Evolutionary conservation across 2,113 vertebrate species (phyloP), one percentile per base, ranked within the genome.

Genomic region (Mus spicilegus): DNA sequence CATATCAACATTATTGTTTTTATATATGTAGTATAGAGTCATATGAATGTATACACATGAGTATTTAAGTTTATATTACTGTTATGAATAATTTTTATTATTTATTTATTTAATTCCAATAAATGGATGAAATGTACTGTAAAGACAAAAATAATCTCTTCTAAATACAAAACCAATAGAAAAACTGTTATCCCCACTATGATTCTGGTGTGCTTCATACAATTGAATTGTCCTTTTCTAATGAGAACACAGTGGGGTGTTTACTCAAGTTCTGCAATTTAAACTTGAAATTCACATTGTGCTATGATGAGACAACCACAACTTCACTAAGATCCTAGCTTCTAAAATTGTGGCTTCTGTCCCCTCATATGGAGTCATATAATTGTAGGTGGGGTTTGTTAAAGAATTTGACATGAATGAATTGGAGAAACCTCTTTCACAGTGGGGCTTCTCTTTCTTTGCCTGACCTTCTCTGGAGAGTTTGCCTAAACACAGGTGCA

Each of bases 121-220:
- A 46, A 30, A 61, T n/a, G 4, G 22, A 51, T 30, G 2, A 19
- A 33, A 5, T 65, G 1, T 0, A 26, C 2, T 26, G 3, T 51
- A 36, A 36, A 28, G 12, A 49, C 42, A 61, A 80, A 67, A n/a
- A 33, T 28, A 9, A 70, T 49, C 3, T 19, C 17, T 3, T 58
- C 28, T 58, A 69, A 49, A 80, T 70, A 69, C 0, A n/a, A 58
- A 58, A 46, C 0, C 9, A 54, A 13, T 12, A 33, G 1, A 5
- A 67, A 26, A 36, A 17, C 17, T 86, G 4, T 51, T 67, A 54
- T 33, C 26, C 67, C 8, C 39, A 85, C 16, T 4, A 33, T 1
- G 1, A 33, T 19, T 8, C 5, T 63, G 3, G 19, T 63, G 63
- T 7, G 4, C 26, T 54, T 4, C 39, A 78, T 1, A 20, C 13